Conservation (phyloP, 2,113 vertebrate species). For the Brienomyrus brachyistius region DNA sequence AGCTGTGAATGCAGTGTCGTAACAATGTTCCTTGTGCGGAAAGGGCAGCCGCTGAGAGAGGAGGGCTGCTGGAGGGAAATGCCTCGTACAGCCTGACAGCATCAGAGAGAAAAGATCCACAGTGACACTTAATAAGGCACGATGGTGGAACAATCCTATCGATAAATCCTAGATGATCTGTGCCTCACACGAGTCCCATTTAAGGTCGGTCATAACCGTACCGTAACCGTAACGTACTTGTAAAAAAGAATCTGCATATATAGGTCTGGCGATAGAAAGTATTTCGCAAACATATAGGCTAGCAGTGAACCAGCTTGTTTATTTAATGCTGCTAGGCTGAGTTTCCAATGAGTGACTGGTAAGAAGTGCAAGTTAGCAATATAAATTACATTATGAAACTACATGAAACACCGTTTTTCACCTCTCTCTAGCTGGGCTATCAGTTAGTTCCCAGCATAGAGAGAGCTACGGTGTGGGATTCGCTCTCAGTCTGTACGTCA, state of each 20-base stretch:
- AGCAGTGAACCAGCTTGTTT: neutral
- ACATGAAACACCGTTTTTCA: neutral
- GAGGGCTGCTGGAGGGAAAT: neutral
- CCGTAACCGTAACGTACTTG: neutral
- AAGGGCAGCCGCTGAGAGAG: neutral
- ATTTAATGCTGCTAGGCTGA: neutral
- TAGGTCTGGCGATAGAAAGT: neutral
- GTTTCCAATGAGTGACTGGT: neutral
- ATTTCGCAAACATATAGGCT: neutral
- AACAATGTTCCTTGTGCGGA: neutral
- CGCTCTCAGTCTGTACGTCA: neutral
- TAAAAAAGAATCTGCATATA: neutral
- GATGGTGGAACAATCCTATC: neutral
- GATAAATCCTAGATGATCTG: neutral
- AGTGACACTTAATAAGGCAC: neutral
- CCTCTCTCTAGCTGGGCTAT: neutral
- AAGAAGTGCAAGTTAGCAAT: neutral
- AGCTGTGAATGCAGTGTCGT: neutral
- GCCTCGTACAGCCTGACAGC: neutral
- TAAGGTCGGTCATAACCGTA: neutral
- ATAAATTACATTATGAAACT: neutral
- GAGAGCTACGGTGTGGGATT: neutral
- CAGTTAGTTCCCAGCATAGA: neutral
- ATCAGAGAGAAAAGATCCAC: neutral
- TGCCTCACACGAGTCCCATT: neutral